Percentiles rank a stretch among this genome's conserved stretches.
Evolutionary conservation across 2,888 invertebrate genomes (phyloP).

Genomic region (Leptopilina drosophilae): DNA sequence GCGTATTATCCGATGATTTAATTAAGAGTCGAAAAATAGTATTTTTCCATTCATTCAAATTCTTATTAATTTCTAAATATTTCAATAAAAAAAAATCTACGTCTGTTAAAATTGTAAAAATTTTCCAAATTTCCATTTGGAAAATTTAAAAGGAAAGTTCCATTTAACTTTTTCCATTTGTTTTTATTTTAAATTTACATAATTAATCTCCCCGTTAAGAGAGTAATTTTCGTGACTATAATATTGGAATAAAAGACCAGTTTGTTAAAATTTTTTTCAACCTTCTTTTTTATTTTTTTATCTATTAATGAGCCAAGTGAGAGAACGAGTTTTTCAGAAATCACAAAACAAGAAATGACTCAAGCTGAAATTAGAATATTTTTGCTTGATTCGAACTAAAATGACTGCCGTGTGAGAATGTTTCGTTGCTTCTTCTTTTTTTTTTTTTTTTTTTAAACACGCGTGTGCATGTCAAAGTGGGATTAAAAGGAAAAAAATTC

Average conservation of each 20-base stretch:
- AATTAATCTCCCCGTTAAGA: neutral
- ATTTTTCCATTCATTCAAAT: too few species aligned
- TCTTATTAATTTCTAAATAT: too few species aligned
- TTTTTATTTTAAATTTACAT: neutral
- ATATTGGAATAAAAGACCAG: constrained; percentile 46
- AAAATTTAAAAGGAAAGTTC: too few species aligned
- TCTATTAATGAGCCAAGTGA: constrained; percentile 41
- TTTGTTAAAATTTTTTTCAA: constrained; percentile 50
- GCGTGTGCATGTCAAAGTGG: constrained; percentile 4
- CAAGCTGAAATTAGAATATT: constrained; percentile 57
- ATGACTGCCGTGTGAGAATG: constrained; percentile 1
- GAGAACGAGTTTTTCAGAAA: constrained; percentile 56
- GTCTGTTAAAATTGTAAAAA: too few species aligned
- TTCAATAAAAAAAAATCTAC: too few species aligned
- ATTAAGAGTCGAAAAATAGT: too few species aligned
- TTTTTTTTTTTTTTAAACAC: constrained; percentile 6
- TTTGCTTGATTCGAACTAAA: constrained; percentile 50
- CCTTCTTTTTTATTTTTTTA: constrained; percentile 28
- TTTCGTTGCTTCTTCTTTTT: too few species aligned
- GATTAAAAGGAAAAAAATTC: too few species aligned
- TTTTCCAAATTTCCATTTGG: too few species aligned
- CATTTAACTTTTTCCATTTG: too few species aligned
- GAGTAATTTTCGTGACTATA: constrained; percentile 31
- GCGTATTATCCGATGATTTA: neutral
- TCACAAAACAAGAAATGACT: constrained; percentile 48